These are phyloP conservation scores for Aphelocoma californica DNA, from an alignment of 2,797 vertebrate species.

Conservation along the genomic window DNA sequence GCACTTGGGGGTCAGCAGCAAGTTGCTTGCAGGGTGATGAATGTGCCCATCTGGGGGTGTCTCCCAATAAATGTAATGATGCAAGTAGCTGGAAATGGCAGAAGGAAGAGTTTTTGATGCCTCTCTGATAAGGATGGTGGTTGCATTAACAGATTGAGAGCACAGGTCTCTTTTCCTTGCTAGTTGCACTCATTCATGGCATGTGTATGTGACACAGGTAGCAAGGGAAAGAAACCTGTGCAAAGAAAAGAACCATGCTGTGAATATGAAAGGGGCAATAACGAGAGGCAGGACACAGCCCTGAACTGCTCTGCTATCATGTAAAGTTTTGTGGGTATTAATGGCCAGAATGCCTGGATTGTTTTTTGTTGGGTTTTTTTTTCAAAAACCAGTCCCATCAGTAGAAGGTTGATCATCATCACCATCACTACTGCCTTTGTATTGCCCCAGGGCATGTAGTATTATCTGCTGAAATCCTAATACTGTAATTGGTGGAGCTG, in stretches of 20 bases:
- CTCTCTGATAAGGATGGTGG: not conserved
- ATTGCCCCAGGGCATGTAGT: not conserved
- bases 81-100: not conserved
- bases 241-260: not conserved
- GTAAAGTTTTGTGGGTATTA: not conserved
- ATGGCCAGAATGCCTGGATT: not conserved
- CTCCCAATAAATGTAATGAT: not conserved
- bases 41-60: not conserved
- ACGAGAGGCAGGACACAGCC: not conserved
- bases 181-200: not conserved
- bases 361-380: accelerated
- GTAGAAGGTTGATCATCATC: not conserved
- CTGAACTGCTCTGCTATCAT: not conserved
- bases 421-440: not conserved
- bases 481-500: not conserved
- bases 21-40: not conserved
- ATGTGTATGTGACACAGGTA: accelerated
- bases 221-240: not conserved
- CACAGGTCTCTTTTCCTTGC: not conserved
- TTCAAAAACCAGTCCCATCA: not conserved
- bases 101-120: not conserved
- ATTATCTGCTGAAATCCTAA: not conserved
- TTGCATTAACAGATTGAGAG: not conserved
- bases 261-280: not conserved
- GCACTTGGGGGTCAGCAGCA: not conserved